A percentile compares a stretch with the other conserved stretches of the same genome.
Evolutionary conservation across 2,888 invertebrate species (phyloP).

Genomic region (Spodoptera picta): DNA sequence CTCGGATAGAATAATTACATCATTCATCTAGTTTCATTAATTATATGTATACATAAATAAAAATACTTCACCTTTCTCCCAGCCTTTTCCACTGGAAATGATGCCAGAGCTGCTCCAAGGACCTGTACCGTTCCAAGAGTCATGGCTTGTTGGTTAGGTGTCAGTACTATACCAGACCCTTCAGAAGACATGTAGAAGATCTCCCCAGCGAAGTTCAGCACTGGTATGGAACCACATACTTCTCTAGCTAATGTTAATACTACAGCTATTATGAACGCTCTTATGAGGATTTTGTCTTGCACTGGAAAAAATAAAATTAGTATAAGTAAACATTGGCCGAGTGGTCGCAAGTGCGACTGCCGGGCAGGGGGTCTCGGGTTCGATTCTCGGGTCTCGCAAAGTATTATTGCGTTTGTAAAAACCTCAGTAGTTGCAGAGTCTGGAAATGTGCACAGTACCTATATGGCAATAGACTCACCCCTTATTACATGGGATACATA

Average conservation of each 20-base stretch:
- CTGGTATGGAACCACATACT: constrained; percentile 78
- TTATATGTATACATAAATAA: too few relatives aligned
- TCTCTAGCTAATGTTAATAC: constrained; percentile 73
- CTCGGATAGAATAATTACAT: too few relatives aligned
- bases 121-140: constrained; percentile 80
- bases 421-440: too few relatives aligned
- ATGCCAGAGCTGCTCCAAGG: constrained; percentile 73
- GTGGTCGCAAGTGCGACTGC: too few relatives aligned
- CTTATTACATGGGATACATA: too few relatives aligned
- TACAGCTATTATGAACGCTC: constrained; percentile 77
- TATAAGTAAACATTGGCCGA: too few relatives aligned
- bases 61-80: constrained; percentile 74
- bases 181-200: constrained; percentile 75
- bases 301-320: constrained; percentile 65
- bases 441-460: too few relatives aligned
- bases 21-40: too few relatives aligned
- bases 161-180: constrained; percentile 66
- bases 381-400: too few relatives aligned
- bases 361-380: too few relatives aligned
- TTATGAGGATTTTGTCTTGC: constrained; percentile 72
- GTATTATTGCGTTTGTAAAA: too few relatives aligned
- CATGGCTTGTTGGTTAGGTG: constrained; percentile 83
- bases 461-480: too few relatives aligned
- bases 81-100: constrained; percentile 75
- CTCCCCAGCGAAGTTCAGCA: constrained; percentile 81